Percentiles rank a stretch among this genome's conserved stretches.
Evolutionary conservation across 2,797 vertebrate genomes (phyloP).

Genomic region (Hypotaenidia okinawae): DNA sequence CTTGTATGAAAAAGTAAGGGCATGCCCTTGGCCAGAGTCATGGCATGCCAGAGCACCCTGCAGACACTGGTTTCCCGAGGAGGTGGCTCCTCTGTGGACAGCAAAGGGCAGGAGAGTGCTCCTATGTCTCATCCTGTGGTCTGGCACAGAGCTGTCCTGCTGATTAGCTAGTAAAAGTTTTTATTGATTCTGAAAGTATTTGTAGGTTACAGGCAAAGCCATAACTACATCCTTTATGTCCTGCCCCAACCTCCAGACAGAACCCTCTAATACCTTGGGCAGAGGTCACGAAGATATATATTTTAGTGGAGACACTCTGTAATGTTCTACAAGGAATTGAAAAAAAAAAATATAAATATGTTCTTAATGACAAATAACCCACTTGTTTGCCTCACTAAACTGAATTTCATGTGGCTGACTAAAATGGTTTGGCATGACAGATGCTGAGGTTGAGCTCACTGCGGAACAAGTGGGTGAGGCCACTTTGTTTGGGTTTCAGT

Average conservation of each 20-base stretch:
- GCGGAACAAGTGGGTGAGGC: not conserved
- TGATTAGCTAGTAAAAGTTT: not conserved
- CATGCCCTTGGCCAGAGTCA: not conserved
- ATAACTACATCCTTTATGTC: not conserved
- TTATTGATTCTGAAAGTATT: not conserved
- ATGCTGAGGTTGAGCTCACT: not conserved
- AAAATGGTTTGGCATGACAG: not conserved
- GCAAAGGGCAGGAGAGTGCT: not conserved
- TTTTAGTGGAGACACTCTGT: not conserved
- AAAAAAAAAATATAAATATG: not conserved
- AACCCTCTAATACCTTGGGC: not conserved
- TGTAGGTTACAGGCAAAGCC: not conserved
- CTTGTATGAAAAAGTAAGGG: not conserved
- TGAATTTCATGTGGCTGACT: not conserved
- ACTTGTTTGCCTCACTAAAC: not conserved
- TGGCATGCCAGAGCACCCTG: not conserved
- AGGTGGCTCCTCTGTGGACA: not conserved
- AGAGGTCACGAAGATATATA: not conserved
- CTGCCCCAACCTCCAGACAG: not conserved
- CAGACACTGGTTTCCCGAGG: not conserved
- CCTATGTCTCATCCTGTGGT: not conserved
- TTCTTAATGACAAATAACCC: not conserved
- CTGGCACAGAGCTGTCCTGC: not conserved
- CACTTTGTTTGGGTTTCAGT: not conserved
- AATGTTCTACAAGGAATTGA: not conserved